Percentiles rank a stretch among this genome's conserved stretches.
Evolutionary conservation across 2,888 invertebrate genomes (phyloP).

Genomic region (Zootermopsis nevadensis): DNA sequence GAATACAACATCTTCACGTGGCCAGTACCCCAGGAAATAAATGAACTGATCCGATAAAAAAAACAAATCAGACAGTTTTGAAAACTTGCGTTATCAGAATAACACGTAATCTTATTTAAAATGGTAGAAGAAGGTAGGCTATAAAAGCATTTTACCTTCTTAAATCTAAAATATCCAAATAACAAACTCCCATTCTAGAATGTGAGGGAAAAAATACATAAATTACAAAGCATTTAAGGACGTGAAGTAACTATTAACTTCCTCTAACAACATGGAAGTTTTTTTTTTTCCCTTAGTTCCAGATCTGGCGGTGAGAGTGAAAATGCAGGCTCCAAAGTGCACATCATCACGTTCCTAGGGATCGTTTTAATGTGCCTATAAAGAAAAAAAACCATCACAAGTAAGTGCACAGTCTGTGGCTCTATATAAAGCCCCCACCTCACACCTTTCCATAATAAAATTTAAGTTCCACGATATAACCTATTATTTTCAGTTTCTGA

Average conservation of each 20-base stretch:
- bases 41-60: too few relatives aligned
- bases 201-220: background rate
- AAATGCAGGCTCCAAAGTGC: background rate
- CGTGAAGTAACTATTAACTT: background rate
- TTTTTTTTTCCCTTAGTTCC: too few relatives aligned
- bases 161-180: background rate
- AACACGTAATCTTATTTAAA: background rate
- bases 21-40: too few relatives aligned
- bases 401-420: background rate
- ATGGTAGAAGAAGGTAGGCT: too few relatives aligned
- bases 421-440: too few relatives aligned
- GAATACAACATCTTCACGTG: too few relatives aligned
- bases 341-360: background rate
- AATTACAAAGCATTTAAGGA: background rate
- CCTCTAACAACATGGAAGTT: background rate
- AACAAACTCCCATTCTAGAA: background rate
- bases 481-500: conserved; percentile 13
- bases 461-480: background rate
- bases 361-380: background rate
- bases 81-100: background rate
- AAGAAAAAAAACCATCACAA: background rate
- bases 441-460: too few relatives aligned
- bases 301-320: background rate
- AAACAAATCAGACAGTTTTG: background rate
- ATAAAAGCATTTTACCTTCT: too few relatives aligned